These are phyloP conservation scores for Lasioglossum vierecki DNA, from an alignment of 2,888 invertebrate species.

Conservation along the genomic window DNA sequence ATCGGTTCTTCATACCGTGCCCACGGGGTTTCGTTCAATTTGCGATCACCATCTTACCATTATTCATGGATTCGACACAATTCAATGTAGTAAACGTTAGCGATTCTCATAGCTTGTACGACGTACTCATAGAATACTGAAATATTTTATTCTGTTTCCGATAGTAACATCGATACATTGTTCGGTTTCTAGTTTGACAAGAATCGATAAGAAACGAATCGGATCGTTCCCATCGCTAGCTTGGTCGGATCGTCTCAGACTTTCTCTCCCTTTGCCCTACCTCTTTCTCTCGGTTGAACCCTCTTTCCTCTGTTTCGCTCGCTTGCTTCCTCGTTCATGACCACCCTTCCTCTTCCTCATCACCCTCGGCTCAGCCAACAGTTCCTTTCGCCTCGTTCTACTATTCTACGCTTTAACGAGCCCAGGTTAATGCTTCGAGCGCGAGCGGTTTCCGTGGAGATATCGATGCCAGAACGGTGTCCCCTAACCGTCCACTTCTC, in stretches of 20 bases:
- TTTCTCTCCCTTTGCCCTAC: slow-evolving; percentile 1
- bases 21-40: slow-evolving; percentile 75
- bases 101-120: no score
- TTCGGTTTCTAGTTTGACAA: no score
- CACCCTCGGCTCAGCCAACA: neutral
- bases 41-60: slow-evolving; percentile 55
- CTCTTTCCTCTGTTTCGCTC: neutral
- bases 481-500: slow-evolving; percentile 54
- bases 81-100: no score
- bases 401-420: slow-evolving; percentile 53
- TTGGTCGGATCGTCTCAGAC: neutral
- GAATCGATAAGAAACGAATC: neutral
- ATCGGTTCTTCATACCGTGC: slow-evolving; percentile 62
- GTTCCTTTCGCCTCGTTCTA: slow-evolving; percentile 33
- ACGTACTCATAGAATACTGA: no score
- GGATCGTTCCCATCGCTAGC: neutral
- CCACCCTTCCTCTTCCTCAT: neutral
- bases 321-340: neutral
- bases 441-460: slow-evolving; percentile 45
- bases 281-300: neutral
- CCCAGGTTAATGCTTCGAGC: slow-evolving; percentile 54
- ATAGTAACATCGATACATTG: no score
- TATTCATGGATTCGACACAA: no score
- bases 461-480: slow-evolving; percentile 48
- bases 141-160: no score